Evolutionary conservation across 1,140 invertebrate species (phyloP), one percentile per base, ranked within the genome.

Genomic region (Geopemphigus sp.): DNA sequence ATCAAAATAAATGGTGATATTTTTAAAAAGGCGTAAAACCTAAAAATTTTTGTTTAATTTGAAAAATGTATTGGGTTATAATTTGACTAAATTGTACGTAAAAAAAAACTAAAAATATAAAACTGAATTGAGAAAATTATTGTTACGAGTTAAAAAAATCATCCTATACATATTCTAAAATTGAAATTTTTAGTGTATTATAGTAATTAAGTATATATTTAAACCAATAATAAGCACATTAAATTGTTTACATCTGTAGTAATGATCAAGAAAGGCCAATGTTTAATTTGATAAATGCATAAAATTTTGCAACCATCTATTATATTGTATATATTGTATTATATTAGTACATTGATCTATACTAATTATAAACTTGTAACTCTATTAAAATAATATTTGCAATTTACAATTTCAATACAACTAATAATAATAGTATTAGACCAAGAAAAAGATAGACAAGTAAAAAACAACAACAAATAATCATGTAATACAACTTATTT

Each of bases 191-290:
- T 32, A 32, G 8, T 19, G 17, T 63, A 32, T 26, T 17, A 29
- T 61, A 29, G 29, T 26, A 61, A 29, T 61, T 26, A 14, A 61
- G 15, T 61, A 15, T 26, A 15, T 61, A 26, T 29, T 63, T 63
- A 32, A 63, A 63, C 29, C 61, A 63, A 63, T 63, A 63, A 63
- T 63, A 17, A 63, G 15, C 61, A 63, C 61, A 63, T 32, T 19
- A 63, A 63, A 32, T 29, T 63, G 29, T 63, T 17, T 63, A 63
- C 26, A 63, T 4, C 61, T 63, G 8, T 29, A 32, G 26, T 17
- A 29, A 39, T 39, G 8, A 8, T 63, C 26, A 63, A 32, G 2
- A 50, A 63, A 29, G 61, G 19, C 17, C 26, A 63, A 63, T 10
- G 26, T 32, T n/a, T 24, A 26, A 59, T 24, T 12, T n/a, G 56